A percentile compares a stretch with the other conserved stretches of the same genome.
These are phyloP conservation scores for Ophioninae sp. DNA, from an alignment of 2,888 invertebrate species.

Conservation along the genomic window DNA sequence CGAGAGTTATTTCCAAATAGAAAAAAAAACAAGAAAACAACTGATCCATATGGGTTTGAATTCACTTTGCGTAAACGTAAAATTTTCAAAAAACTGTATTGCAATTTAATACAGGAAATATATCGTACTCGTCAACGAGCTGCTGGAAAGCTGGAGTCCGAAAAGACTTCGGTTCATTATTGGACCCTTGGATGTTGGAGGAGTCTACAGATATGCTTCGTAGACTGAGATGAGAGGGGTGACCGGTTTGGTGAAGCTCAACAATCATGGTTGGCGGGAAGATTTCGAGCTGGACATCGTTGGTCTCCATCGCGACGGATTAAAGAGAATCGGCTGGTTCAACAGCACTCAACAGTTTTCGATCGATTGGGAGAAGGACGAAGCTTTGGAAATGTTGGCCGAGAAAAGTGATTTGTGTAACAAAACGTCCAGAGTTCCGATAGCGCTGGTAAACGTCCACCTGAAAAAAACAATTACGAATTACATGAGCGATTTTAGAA, in stretches of 20 bases:
- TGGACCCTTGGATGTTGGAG: conserved; percentile 84
- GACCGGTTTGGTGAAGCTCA: conserved; percentile 90
- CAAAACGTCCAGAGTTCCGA: conserved; percentile 87
- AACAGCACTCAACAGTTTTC: conserved; percentile 83
- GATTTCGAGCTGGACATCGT: conserved; percentile 87
- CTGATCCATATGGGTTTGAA: too few species aligned
- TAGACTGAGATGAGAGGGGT: conserved; percentile 87
- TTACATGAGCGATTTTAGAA: background rate
- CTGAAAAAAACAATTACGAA: conserved; percentile 1
- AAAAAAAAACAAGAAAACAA: too few species aligned
- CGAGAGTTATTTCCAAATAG: background rate
- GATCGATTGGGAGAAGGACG: conserved; percentile 81
- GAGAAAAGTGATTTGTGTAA: conserved; percentile 85
- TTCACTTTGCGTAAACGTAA: background rate
- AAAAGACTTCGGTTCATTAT: conserved; percentile 84
- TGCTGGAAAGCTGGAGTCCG: conserved; percentile 86
- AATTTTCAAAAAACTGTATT: background rate
- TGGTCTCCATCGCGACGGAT: conserved; percentile 85
- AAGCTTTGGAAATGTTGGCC: conserved; percentile 72
- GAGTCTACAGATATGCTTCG: conserved; percentile 85
- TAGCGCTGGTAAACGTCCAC: conserved; percentile 84
- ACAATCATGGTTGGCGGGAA: conserved; percentile 88
- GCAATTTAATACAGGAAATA: conserved; percentile 83
- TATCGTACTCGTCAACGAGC: conserved; percentile 86
- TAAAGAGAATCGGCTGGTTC: conserved; percentile 87